phyloP scores from a whole-genome alignment of 2,797 vertebrate genomes.

The Apodemus agrarius region DNA sequence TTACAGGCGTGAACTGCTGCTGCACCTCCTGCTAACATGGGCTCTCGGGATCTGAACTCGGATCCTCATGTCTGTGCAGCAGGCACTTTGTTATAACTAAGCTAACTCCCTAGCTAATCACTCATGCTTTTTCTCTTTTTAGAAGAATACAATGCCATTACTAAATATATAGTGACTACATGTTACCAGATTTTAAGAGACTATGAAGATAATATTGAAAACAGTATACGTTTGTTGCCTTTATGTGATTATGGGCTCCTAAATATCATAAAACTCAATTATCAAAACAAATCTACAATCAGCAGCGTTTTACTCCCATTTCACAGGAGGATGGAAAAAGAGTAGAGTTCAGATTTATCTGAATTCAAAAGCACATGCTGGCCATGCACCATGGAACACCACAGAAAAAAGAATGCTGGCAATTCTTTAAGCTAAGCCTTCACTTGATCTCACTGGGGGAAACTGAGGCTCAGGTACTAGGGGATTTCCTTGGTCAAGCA shows the following conservation, averaged over 20 bases:
- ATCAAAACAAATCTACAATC: background rate
- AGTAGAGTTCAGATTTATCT: background rate
- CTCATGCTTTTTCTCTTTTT: background rate
- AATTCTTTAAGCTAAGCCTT: background rate
- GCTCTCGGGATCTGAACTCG: background rate
- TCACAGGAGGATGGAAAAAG: background rate
- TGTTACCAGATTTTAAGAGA: background rate
- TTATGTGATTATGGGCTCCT: background rate
- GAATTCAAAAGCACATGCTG: background rate
- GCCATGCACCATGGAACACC: background rate
- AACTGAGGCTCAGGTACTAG: background rate
- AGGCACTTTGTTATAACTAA: background rate
- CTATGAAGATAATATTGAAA: background rate
- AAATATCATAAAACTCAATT: background rate
- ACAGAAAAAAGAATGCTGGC: background rate
- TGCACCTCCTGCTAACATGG: no score
- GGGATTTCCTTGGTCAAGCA: background rate
- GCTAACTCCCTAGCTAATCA: background rate
- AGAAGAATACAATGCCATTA: background rate
- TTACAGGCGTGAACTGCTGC: background rate
- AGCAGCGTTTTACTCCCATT: background rate
- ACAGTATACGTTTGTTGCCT: background rate
- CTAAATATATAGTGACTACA: background rate
- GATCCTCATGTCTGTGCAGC: background rate
- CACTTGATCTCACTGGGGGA: background rate